Evolutionary conservation across 2,888 invertebrate species (phyloP).

Genomic region (Drosophila nr. perissopoda): DNA sequence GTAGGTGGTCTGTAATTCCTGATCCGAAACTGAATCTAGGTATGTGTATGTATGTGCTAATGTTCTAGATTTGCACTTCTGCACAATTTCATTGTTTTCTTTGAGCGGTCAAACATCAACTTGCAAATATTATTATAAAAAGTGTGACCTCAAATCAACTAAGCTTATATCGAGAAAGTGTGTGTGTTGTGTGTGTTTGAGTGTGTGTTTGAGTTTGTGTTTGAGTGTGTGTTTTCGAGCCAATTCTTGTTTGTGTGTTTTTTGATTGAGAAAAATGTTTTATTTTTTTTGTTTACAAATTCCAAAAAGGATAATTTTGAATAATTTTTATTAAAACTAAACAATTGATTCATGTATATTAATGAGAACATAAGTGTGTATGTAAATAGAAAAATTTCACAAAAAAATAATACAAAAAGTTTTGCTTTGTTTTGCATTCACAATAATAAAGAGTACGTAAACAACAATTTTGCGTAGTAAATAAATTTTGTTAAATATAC

Average conservation of each 20-base stretch:
- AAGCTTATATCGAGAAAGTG: neutral
- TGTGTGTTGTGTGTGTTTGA: neutral
- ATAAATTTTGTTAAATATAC: constrained; percentile 46
- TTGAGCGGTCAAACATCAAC: constrained; percentile 12
- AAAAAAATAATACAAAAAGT: constrained; percentile 81
- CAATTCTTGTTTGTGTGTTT: constrained; percentile 19
- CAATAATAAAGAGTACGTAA: constrained; percentile 66
- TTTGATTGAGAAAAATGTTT: constrained; percentile 23
- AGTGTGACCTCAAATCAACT: neutral
- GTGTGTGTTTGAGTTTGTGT: neutral
- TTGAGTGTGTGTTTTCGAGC: constrained; percentile 7
- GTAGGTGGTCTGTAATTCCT: constrained; percentile 11
- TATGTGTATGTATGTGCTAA: constrained; percentile 1
- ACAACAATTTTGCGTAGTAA: constrained; percentile 76
- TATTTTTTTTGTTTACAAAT: constrained; percentile 21
- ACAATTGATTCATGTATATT: constrained; percentile 44
- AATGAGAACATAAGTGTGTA: constrained; percentile 17
- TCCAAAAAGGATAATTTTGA: constrained; percentile 66
- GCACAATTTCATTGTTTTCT: neutral
- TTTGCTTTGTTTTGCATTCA: constrained; percentile 68
- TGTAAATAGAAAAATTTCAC: constrained; percentile 40
- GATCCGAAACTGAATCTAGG: neutral
- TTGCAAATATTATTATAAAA: neutral
- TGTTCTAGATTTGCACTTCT: constrained; percentile 7
- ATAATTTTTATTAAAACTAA: constrained; percentile 59